phyloP scores from a whole-genome alignment of 2,797 vertebrate genomes.

The Hozukius guyotensis region DNA sequence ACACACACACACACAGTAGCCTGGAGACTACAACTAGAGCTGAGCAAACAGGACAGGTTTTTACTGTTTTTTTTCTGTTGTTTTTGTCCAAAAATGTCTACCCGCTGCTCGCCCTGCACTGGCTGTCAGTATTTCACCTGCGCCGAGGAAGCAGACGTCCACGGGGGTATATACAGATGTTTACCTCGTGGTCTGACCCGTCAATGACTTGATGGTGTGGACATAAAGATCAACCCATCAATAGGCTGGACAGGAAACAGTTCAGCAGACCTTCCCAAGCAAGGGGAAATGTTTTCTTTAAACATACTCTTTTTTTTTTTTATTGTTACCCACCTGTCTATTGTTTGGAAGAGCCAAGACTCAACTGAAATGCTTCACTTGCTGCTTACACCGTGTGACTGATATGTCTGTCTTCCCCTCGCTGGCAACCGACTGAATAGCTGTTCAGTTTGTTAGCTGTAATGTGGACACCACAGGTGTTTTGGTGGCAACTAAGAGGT shows the following conservation, averaged over 20 bases:
- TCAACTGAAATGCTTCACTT: neutral
- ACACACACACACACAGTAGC: slow-evolving; percentile 13
- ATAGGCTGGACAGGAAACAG: neutral
- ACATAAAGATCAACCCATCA: neutral
- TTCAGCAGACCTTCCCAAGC: neutral
- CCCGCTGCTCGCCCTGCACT: neutral
- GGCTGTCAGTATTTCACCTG: slow-evolving; percentile 4
- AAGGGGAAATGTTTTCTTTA: neutral
- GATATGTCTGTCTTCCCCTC: slow-evolving; percentile 10
- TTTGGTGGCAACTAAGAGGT: neutral
- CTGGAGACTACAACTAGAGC: slow-evolving; percentile 39
- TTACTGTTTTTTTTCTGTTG: slow-evolving; percentile 4
- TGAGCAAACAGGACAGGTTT: slow-evolving; percentile 28
- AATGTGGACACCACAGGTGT: slow-evolving; percentile 32
- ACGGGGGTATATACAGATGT: neutral
- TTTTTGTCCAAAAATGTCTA: slow-evolving; percentile 29
- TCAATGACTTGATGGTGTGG: neutral
- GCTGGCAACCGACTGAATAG: neutral
- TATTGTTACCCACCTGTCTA: neutral
- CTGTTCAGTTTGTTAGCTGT: slow-evolving; percentile 1
- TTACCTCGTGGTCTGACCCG: slow-evolving; percentile 13
- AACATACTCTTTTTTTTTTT: neutral
- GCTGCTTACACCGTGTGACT: slow-evolving; percentile 18
- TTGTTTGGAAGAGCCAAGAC: neutral
- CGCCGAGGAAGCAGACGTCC: neutral